phyloP scores from a whole-genome alignment of 2,888 invertebrate genomes.

The Drosophila borborema region DNA sequence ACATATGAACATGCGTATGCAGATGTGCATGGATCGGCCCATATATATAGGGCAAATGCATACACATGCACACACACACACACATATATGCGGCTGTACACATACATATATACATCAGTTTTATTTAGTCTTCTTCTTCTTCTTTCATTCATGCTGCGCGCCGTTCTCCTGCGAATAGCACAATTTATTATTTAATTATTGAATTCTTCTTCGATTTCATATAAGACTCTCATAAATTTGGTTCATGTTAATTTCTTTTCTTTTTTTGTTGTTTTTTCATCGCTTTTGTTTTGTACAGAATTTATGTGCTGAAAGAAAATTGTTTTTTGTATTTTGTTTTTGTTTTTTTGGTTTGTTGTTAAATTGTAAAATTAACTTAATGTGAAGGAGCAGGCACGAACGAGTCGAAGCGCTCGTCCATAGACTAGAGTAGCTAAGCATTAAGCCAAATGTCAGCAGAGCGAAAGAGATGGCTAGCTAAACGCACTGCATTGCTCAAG shows the following conservation, averaged over 20 bases:
- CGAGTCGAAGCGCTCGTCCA: slow-evolving; percentile 14
- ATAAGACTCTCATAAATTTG: slow-evolving; percentile 4
- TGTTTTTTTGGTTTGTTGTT: slow-evolving; percentile 20
- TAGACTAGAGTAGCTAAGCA: slow-evolving; percentile 40
- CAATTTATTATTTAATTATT: slow-evolving; percentile 26
- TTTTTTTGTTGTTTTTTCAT: slow-evolving; percentile 36
- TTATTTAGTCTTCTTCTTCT: slow-evolving; percentile 69
- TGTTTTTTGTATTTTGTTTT: slow-evolving; percentile 29
- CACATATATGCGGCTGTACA: slow-evolving; percentile 21
- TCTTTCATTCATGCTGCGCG: slow-evolving; percentile 43
- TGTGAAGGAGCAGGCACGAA: slow-evolving; percentile 24
- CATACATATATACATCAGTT: slow-evolving; percentile 63
- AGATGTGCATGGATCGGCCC: slow-evolving; percentile 26
- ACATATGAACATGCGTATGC: slow-evolving; percentile 4
- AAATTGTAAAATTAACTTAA: slow-evolving; percentile 51
- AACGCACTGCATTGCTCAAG: background rate
- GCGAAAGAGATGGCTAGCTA: slow-evolving; percentile 29
- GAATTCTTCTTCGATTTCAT: slow-evolving; percentile 11
- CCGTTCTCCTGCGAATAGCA: slow-evolving; percentile 47
- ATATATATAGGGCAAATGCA: slow-evolving; percentile 9
- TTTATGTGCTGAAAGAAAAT: slow-evolving; percentile 72
- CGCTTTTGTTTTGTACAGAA: slow-evolving; percentile 67
- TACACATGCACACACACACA: slow-evolving; percentile 30
- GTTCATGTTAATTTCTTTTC: slow-evolving; percentile 13
- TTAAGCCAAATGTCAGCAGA: slow-evolving; percentile 26